Evolutionary conservation across 2,888 invertebrate genomes (phyloP), one percentile per base, ranked within the genome.

Genomic region (Nowickia ferox): DNA sequence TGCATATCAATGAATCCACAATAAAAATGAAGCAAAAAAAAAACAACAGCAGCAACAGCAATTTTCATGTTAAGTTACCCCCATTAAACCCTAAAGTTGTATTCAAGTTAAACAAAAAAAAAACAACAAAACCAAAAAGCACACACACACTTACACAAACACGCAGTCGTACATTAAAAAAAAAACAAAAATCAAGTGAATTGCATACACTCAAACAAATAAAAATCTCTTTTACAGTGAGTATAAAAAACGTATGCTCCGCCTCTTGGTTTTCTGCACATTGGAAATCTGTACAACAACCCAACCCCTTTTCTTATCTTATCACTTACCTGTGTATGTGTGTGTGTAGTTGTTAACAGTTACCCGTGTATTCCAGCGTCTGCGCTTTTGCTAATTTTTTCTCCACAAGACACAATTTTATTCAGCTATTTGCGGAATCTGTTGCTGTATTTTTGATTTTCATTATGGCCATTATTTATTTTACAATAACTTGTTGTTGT

Each of bases 241-340:
- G 46, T 19, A 69, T 2, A 69, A 76, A 30, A 69, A 51, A 51
- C 9, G n/a, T 40, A 40, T 57, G 17, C 86, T 83, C 83, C 86
- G 63, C 86, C 86, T 65, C 19, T 48, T 71, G 30, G 30, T 78
- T 59, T 53, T 68, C 75, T 83, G 82, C 57, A 74, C 48, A 77
- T 38, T 83, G 86, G 79, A 86, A 83, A 79, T 72, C 78, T 66
- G 79, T 83, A n/a, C 22, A 76, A 61, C 59, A 71, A 72, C 59
- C 83, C 86, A 76, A 86, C 83, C 86, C 76, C 75, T 11, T 84
- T 63, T 68, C 80, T 86, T 66, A 83, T 83, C 86, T 86, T 79
- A 86, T 86, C 83, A 46, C 17, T 65, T 76, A 15, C 9, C 15
- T 30, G 4, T 40, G 48, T 15, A 2, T 51, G 44, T 77, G 17